Percentiles rank a stretch among this genome's conserved stretches.
phyloP scores from a whole-genome alignment of 2,113 vertebrate genomes.

The Falcunculus frontatus region DNA sequence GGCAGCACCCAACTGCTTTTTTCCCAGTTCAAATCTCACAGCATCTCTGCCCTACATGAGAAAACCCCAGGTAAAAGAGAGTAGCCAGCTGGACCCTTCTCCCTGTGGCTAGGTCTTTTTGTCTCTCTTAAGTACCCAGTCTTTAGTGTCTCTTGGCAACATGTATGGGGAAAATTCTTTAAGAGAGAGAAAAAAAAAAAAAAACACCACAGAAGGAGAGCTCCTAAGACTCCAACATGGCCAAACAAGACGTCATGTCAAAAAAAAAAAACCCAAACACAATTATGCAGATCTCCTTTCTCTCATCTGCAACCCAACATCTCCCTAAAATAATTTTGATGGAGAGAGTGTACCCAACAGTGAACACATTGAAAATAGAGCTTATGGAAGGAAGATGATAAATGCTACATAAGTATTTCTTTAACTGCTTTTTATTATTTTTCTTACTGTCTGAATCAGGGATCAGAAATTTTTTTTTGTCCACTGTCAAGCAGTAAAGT shows the following conservation, averaged over 20 bases:
- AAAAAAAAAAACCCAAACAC: not conserved
- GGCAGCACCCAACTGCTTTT: too few species aligned
- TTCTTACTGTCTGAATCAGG: not conserved
- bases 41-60: too few species aligned
- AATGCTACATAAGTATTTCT: not conserved
- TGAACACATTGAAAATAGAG: not conserved
- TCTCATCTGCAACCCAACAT: fast-evolving
- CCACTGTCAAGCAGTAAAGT: not conserved
- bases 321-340: not conserved
- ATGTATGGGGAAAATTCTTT: too few species aligned
- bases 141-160: too few species aligned
- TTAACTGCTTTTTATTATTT: not conserved
- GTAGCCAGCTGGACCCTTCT: too few species aligned
- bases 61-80: too few species aligned
- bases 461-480: not conserved
- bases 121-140: too few species aligned
- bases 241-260: not conserved
- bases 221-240: too few species aligned
- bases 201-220: too few species aligned
- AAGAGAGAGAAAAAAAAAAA: too few species aligned
- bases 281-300: not conserved
- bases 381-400: not conserved
- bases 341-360: not conserved
- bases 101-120: too few species aligned
- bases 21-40: too few species aligned